Percentiles rank a stretch among this genome's conserved stretches.
Evolutionary conservation across 2,113 vertebrate species (phyloP).

Genomic region (Lonchura striata): DNA sequence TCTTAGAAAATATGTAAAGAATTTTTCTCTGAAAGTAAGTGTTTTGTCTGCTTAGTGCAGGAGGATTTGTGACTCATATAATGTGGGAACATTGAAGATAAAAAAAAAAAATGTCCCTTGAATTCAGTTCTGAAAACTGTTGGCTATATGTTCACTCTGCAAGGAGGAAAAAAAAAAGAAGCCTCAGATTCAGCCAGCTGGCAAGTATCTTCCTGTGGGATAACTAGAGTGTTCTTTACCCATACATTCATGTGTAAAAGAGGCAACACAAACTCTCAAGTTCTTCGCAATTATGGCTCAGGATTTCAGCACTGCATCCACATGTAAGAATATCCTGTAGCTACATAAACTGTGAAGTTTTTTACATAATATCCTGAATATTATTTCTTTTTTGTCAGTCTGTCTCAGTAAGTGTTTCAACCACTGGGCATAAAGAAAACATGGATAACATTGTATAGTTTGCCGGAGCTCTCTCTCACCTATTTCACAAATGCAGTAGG

Average conservation of each 20-base stretch:
- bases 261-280: neutral
- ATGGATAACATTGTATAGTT: neutral
- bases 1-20: neutral
- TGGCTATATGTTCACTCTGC: neutral
- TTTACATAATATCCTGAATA: neutral
- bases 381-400: neutral
- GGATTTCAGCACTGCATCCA: neutral
- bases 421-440: neutral
- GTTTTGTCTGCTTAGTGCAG: neutral
- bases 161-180: neutral
- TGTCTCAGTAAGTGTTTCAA: neutral
- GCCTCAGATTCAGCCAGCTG: neutral
- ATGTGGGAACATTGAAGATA: neutral
- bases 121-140: neutral
- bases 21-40: neutral
- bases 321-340: neutral
- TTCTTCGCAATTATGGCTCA: neutral
- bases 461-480: neutral
- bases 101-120: neutral
- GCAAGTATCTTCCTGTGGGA: neutral
- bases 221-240: neutral
- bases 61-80: neutral
- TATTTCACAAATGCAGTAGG: neutral
- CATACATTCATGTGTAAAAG: neutral
- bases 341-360: neutral